Conservation (phyloP, 2,888 invertebrate genomes). For the Cremastobaeus sp. region DNA sequence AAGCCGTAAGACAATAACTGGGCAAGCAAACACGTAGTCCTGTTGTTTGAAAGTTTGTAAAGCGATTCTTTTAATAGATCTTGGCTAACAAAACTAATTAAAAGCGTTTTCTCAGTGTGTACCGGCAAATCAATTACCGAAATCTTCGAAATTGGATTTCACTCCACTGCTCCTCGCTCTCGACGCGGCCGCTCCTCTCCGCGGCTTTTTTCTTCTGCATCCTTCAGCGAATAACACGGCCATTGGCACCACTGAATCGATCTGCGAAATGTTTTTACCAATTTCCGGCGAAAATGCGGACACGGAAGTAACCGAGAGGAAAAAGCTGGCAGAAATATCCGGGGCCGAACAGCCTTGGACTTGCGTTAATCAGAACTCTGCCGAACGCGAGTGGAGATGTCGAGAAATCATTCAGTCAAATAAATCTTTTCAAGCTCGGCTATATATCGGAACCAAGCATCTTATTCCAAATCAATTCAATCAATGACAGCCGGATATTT, state of each 20-base stretch:
- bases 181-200: slow-evolving; percentile 10
- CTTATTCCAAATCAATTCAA: slow-evolving; percentile 56
- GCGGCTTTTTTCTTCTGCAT: slow-evolving; percentile 36
- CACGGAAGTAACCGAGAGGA: slow-evolving; percentile 50
- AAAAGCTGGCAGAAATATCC: slow-evolving; percentile 59
- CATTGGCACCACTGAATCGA: slow-evolving; percentile 53
- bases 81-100: slow-evolving; percentile 61
- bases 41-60: slow-evolving; percentile 23
- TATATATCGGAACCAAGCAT: slow-evolving; percentile 48
- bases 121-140: slow-evolving; percentile 59
- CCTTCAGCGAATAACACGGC: slow-evolving; percentile 52
- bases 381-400: slow-evolving; percentile 48
- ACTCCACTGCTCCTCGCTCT: neutral
- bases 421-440: slow-evolving; percentile 49
- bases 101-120: slow-evolving; percentile 46
- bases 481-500: slow-evolving; percentile 33
- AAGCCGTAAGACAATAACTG: slow-evolving; percentile 27
- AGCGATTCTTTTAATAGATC: slow-evolving; percentile 44
- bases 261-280: slow-evolving; percentile 61
- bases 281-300: slow-evolving; percentile 60
- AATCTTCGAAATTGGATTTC: slow-evolving; percentile 59
- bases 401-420: slow-evolving; percentile 60
- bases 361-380: slow-evolving; percentile 59
- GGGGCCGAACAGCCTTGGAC: slow-evolving; percentile 43
- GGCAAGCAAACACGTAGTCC: slow-evolving; percentile 20